Evolutionary conservation across 2,113 vertebrate species (phyloP).

Genomic region (Camarhynchus parvulus): DNA sequence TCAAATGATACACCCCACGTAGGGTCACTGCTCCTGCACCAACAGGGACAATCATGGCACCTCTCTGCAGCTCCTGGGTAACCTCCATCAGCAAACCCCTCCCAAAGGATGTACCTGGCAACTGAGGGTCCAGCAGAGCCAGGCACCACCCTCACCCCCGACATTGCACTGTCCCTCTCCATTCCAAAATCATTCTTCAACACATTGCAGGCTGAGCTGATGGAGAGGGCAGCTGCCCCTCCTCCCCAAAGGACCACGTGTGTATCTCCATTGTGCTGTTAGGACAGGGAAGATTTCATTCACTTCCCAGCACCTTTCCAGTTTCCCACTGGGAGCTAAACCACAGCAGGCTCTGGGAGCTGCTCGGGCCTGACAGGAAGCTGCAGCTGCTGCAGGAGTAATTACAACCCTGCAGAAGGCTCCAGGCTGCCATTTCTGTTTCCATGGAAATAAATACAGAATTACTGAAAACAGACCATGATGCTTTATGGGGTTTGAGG

Average conservation of each 20-base stretch:
- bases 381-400: conserved; percentile 43
- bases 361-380: background rate
- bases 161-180: background rate
- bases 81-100: background rate
- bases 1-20: fast-evolving
- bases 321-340: background rate
- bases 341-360: background rate
- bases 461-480: conserved; percentile 21
- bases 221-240: background rate
- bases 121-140: fast-evolving
- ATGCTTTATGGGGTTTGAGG: conserved; percentile 3
- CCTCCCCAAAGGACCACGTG: background rate
- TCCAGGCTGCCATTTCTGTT: conserved; percentile 50
- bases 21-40: background rate
- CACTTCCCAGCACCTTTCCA: background rate
- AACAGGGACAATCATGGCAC: background rate
- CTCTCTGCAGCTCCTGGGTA: background rate
- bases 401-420: conserved; percentile 60
- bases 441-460: conserved; percentile 70
- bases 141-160: fast-evolving
- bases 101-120: background rate
- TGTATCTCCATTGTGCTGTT: fast-evolving
- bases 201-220: fast-evolving
- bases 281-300: background rate
- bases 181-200: background rate